Percentiles rank a stretch among this genome's conserved stretches.
Evolutionary conservation across 2,113 vertebrate genomes (phyloP).

Genomic region (Genyomyrus donnyi): DNA sequence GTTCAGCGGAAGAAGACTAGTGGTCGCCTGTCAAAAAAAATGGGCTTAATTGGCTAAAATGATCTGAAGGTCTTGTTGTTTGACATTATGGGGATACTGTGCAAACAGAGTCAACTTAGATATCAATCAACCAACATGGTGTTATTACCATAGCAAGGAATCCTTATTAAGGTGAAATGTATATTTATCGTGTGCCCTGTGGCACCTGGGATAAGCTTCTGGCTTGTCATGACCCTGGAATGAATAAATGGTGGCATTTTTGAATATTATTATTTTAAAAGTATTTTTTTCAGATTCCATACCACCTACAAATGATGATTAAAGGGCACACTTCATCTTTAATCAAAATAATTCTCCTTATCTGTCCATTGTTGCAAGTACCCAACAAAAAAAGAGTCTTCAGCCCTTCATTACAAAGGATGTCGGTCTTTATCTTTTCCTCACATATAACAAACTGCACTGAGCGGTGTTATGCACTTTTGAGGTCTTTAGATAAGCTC

Average conservation of each 20-base stretch:
- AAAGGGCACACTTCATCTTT: not conserved
- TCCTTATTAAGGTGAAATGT: not conserved
- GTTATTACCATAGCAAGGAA: not conserved
- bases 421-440: not conserved
- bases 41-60: conserved; percentile 21
- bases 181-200: not conserved
- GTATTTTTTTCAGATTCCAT: not conserved
- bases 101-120: not conserved
- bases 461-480: not conserved
- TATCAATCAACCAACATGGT: not conserved
- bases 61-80: not conserved
- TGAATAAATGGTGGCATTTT: not conserved
- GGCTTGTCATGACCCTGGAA: not conserved
- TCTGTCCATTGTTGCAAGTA: not conserved
- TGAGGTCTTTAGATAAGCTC: not conserved
- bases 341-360: not conserved
- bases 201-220: not conserved
- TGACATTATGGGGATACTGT: not conserved
- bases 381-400: not conserved
- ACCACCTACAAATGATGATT: not conserved
- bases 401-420: not conserved
- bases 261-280: not conserved
- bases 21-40: conserved; percentile 4
- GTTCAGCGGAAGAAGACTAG: not conserved
- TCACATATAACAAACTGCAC: not conserved